These are phyloP conservation scores for Poeciliopsis gracilis DNA, from an alignment of 2,797 vertebrate genomes.

Conservation along the genomic window DNA sequence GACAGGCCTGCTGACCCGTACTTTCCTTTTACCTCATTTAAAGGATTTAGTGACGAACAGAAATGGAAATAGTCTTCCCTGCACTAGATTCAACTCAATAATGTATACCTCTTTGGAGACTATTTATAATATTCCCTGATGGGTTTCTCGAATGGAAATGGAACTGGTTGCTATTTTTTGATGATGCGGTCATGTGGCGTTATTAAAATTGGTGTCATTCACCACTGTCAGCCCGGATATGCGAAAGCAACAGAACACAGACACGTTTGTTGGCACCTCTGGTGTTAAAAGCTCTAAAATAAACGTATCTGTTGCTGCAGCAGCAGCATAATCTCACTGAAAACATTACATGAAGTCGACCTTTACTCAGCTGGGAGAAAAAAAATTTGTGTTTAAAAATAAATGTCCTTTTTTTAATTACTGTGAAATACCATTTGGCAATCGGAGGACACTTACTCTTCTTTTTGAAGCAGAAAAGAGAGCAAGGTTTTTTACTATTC, in stretches of 20 bases:
- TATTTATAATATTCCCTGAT: constrained; percentile 66
- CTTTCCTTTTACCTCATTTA: constrained; percentile 50
- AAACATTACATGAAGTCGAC: background rate
- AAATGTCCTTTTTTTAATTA: background rate
- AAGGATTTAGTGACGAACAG: constrained; percentile 48
- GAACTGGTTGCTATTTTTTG: constrained; percentile 39
- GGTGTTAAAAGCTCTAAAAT: constrained; percentile 2
- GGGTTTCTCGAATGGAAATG: constrained; percentile 31
- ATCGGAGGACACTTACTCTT: background rate
- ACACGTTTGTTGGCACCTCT: background rate
- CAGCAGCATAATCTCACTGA: background rate
- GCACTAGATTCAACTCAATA: constrained; percentile 66
- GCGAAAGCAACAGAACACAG: background rate
- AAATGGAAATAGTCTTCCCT: constrained; percentile 57
- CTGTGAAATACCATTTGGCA: background rate
- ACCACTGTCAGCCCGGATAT: constrained; percentile 12
- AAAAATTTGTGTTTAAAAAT: background rate
- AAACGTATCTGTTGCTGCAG: background rate
- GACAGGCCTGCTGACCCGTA: constrained; percentile 46
- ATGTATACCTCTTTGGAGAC: constrained; percentile 66
- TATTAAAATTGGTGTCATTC: constrained; percentile 24
- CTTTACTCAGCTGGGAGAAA: background rate
- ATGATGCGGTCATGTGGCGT: constrained; percentile 35
- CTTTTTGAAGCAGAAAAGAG: background rate
- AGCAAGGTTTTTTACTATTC: background rate